A percentile compares a stretch with the other conserved stretches of the same genome.
Conservation (phyloP, 2,888 invertebrate species). For the Sarcophaga caerulescens region DNA sequence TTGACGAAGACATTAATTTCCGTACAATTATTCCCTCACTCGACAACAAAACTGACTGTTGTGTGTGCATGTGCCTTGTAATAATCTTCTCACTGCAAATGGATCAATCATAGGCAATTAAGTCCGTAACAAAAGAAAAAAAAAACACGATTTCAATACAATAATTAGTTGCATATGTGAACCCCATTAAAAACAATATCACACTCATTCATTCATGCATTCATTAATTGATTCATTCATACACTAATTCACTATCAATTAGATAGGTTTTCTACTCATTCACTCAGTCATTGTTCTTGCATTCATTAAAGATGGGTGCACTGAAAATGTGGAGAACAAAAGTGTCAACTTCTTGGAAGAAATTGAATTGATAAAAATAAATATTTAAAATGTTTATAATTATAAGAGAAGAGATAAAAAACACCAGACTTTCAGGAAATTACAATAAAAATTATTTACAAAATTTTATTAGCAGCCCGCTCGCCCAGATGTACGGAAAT, state of each 20-base stretch:
- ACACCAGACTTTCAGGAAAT: too few relatives aligned
- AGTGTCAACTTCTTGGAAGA: neutral
- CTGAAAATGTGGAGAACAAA: too few relatives aligned
- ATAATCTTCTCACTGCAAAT: slow-evolving; percentile 40
- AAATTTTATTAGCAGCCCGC: too few relatives aligned
- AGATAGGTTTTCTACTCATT: neutral
- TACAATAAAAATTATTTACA: too few relatives aligned
- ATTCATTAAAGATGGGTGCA: too few relatives aligned
- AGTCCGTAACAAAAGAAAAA: slow-evolving; percentile 13
- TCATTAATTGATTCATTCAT: slow-evolving; percentile 15
- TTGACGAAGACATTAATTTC: too few relatives aligned
- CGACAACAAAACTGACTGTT: too few relatives aligned
- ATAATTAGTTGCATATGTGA: slow-evolving; percentile 45
- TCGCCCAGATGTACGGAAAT: too few relatives aligned
- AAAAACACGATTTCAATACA: slow-evolving; percentile 7
- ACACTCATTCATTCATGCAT: slow-evolving; percentile 17
- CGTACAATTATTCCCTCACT: too few relatives aligned
- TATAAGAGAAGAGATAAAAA: neutral
- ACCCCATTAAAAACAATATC: slow-evolving; percentile 26
- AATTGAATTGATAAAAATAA: neutral
- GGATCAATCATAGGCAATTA: slow-evolving; percentile 45
- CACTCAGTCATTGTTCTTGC: neutral
- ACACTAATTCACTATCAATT: too few relatives aligned
- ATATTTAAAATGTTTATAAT: neutral
- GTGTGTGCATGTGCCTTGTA: too few relatives aligned